These are phyloP conservation scores for Scaptomyza montana DNA, from an alignment of 1,140 invertebrate species.

Conservation along the genomic window DNA sequence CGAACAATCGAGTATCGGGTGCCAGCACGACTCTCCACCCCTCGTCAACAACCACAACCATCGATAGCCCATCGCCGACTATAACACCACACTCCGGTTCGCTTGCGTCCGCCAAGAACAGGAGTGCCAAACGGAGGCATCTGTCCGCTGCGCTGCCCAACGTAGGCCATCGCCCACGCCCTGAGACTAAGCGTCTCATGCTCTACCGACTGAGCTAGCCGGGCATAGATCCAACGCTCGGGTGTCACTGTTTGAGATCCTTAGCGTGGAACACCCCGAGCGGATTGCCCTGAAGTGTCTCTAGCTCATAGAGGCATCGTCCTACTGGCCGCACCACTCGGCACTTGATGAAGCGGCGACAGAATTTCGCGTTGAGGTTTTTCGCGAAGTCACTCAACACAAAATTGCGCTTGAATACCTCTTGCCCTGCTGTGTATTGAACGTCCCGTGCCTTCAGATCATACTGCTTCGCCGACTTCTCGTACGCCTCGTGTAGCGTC, in stretches of 20 bases:
- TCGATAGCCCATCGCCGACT: too few relatives aligned
- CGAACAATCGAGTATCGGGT: too few relatives aligned
- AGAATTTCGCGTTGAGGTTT: background rate
- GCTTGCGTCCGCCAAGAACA: too few relatives aligned
- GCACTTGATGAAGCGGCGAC: background rate
- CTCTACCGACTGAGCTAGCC: constrained; percentile 95
- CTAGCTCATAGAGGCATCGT: background rate
- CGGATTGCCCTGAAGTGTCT: background rate
- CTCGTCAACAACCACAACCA: too few relatives aligned
- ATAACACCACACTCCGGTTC: too few relatives aligned
- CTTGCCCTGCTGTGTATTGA: too few relatives aligned
- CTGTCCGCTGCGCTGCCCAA: background rate
- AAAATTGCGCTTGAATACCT: too few relatives aligned
- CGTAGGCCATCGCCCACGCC: constrained; percentile 76
- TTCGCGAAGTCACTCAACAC: background rate
- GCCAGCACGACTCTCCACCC: too few relatives aligned
- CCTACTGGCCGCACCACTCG: background rate
- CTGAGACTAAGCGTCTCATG: constrained; percentile 96
- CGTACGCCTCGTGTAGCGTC: too few relatives aligned
- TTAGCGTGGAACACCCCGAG: background rate
- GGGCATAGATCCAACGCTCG: constrained; percentile 84
- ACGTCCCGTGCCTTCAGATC: too few relatives aligned
- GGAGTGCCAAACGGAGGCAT: too few relatives aligned
- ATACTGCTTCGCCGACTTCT: too few relatives aligned
- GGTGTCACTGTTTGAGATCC: background rate